Base-by-base conservation (phyloP, 2,113 vertebrate species). In the Eubucco bourcierii region DNA sequence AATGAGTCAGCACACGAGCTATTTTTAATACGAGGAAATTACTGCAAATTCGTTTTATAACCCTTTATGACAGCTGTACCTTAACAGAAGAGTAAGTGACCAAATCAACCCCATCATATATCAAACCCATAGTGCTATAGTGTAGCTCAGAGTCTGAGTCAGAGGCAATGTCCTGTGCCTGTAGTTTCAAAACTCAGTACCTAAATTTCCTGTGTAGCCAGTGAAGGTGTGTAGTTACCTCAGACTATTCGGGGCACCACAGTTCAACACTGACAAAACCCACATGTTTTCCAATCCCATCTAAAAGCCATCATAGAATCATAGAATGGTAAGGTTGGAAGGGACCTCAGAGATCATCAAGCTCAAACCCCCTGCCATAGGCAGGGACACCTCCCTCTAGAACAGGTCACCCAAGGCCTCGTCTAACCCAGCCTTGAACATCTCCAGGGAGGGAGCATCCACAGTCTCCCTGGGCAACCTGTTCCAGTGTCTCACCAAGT, bases 211-310 rank as follows among this genome's bases (percentile, higher is more conserved):
- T 27, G 4, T n/a, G 20, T 14, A 66, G 28, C 15, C 39, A 33
- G 20, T 4, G 18, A 24, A 83, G 27, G 18, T 34, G 7, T 0
- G 0, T 3, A 33, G 27, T 47, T 28, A 75, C 39, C 15, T 27
- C 14, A 0, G 15, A 59, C 23, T 66, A 12, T 21, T 63, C 61
- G 34, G 46, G 41, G 52, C 74, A 78, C 23, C 13, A 18, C 15
- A 65, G 67, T 16, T 58, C 64, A 85, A 3, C 4, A 6, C 2
- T 2, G 6, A 58, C 50, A 71, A 19, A 66, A 44, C 8, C 8
- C 25, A 68, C 6, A 0, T 2, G 0, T 14, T 47, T 74, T 88
- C 60, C 52, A 0, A 56, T 68, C 46, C 25, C 15, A 58, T 50
- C 24, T 34, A 29, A 82, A 66, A 39, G 37, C 9, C 37, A 39